Base-by-base conservation (phyloP, 2,113 vertebrate genomes). In the Amblyopsis rosae region DNA sequence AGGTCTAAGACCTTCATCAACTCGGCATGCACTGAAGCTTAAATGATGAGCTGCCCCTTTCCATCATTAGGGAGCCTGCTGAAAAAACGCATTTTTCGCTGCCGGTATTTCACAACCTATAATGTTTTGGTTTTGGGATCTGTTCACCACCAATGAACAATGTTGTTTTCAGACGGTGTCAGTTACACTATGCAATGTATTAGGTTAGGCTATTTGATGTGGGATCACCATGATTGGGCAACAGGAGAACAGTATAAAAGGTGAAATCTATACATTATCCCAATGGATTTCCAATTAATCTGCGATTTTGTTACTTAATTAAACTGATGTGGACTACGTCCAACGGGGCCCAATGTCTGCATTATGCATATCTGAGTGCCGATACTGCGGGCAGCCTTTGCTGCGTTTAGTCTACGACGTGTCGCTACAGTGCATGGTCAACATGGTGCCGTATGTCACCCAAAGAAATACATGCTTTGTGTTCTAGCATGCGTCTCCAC, bases 71-170 rank as follows among this genome's bases (percentile, higher is more conserved):
- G 26, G 26, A 26, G 26, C 26, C 78, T 71, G 76, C 67, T 70
- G 72, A 88, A 87, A 79, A 77, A 86, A 85, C 82, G 88, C 89
- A 92, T 89, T 91, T 88, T 89, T 87, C 80, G 56, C 62, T 65
- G 9, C 67, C 50, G 75, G 16, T 47, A 6, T 56, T 56, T 17
- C 11, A 7, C 3, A 19, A n/a, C 19, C n/a, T 16, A 9, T 56
- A 1, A 17, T 26, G 12, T 9, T 56, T 17, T 56, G 10, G 19
- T 41, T 41, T 41, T 41, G 35, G 0, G 9, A 19, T 56, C n/a
- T 56, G 13, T 56, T 56, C 5, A 56, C 7, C 7, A 16, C 17
- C 9, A 59, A 59, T 10, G 55, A 70, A 71, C 72, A 72, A 13
- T 48, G 57, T 10, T 17, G 9, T 33, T 70, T 13, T 56, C 0